These are phyloP conservation scores for Neuroscelio doddi DNA, from an alignment of 2,888 invertebrate genomes.

Conservation along the genomic window DNA sequence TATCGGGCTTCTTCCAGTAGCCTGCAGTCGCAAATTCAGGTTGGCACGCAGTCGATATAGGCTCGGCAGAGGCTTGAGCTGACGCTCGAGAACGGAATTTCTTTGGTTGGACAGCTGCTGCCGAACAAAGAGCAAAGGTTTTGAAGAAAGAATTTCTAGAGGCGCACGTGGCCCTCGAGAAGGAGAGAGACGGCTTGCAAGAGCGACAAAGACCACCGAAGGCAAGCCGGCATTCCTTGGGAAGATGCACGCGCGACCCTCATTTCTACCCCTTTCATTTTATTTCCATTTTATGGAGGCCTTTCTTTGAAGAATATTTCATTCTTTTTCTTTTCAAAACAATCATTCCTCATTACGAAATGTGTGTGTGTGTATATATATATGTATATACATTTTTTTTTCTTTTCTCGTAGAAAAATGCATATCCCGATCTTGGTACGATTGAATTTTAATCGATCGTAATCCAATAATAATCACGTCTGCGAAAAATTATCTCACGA, in stretches of 20 bases:
- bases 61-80: conserved; percentile 6
- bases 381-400: too few relatives aligned
- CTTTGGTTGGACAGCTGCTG: conserved; percentile 69
- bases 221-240: conserved; percentile 21
- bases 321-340: too few relatives aligned
- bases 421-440: too few relatives aligned
- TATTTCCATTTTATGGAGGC: background rate
- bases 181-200: conserved; percentile 36
- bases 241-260: conserved; percentile 21
- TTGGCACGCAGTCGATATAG: conserved; percentile 15
- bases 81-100: conserved; percentile 65
- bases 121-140: conserved; percentile 65
- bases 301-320: too few relatives aligned
- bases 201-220: conserved; percentile 17
- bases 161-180: conserved; percentile 65
- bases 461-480: too few relatives aligned
- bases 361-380: too few relatives aligned
- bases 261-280: conserved; percentile 2
- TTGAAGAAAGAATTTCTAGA: conserved; percentile 66
- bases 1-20: conserved; percentile 34
- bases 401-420: too few relatives aligned
- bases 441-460: too few relatives aligned
- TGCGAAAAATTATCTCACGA: too few relatives aligned
- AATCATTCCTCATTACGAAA: too few relatives aligned
- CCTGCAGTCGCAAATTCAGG: conserved; percentile 32